Conservation (phyloP, 1,140 invertebrate species). For the Aplysia californica region DNA sequence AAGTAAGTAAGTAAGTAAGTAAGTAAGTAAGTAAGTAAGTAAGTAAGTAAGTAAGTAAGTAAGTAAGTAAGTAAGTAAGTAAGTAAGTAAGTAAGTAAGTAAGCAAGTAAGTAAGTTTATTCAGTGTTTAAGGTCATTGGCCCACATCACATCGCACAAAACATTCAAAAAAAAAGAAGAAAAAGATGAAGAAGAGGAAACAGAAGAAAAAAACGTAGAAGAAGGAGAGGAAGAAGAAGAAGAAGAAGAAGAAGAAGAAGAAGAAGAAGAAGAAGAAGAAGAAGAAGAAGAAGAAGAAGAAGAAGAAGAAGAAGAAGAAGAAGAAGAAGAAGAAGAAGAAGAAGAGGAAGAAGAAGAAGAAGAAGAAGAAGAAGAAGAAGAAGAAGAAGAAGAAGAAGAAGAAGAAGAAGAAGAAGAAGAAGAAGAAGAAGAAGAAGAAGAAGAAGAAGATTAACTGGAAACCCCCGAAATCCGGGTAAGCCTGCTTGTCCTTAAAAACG, state of each 20-base stretch:
- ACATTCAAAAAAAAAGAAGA: too few species aligned
- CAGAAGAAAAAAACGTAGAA: too few species aligned
- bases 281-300: slow-evolving; percentile 7
- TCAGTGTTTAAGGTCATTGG: too few species aligned
- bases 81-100: background rate
- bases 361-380: slow-evolving; percentile 9
- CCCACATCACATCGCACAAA: too few species aligned
- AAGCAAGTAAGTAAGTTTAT: too few species aligned
- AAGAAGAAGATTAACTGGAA: too few species aligned
- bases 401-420: background rate
- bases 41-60: background rate
- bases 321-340: background rate
- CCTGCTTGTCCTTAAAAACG: too few species aligned
- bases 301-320: background rate
- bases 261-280: background rate
- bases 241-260: background rate
- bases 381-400: background rate
- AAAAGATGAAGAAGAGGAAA: too few species aligned
- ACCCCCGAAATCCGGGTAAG: too few species aligned
- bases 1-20: background rate
- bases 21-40: background rate
- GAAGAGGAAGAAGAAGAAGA: background rate
- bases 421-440: slow-evolving; percentile 12
- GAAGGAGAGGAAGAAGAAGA: too few species aligned
- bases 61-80: background rate